Conservation (phyloP, 2,113 vertebrate genomes). For the Sphaerodactylus townsendi region DNA sequence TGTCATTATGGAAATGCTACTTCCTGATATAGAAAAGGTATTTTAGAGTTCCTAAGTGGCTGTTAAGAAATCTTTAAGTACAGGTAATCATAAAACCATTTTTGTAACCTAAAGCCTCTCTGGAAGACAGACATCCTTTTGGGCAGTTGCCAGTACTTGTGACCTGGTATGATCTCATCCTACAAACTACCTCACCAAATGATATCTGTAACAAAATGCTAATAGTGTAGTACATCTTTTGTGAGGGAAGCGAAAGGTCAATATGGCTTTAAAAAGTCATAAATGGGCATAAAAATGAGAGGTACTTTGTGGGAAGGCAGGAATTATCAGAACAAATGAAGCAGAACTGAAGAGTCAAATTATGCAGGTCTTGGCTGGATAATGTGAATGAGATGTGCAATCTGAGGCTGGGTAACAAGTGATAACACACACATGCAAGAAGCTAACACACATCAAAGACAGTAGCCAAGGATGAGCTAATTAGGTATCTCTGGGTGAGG, state of each 20-base stretch:
- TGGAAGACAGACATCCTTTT: neutral
- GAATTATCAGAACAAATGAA: neutral
- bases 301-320: too few species aligned
- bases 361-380: too few species aligned
- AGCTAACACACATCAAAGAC: too few species aligned
- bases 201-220: neutral
- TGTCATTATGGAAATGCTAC: neutral
- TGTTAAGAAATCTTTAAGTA: neutral
- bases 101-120: neutral
- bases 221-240: neutral
- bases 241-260: neutral
- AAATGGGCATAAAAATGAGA: neutral
- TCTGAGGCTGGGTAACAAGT: too few species aligned
- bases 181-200: neutral
- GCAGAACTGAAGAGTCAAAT: too few species aligned
- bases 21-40: slow-evolving; percentile 20
- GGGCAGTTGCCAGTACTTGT: neutral
- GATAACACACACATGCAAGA: too few species aligned
- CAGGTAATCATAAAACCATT: neutral
- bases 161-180: neutral
- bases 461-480: neutral
- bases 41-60: neutral
- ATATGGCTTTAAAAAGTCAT: neutral
- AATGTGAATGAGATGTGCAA: too few species aligned
- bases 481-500: neutral